phyloP scores from a whole-genome alignment of 2,888 invertebrate species.

The Trissoscelio sp. region DNA sequence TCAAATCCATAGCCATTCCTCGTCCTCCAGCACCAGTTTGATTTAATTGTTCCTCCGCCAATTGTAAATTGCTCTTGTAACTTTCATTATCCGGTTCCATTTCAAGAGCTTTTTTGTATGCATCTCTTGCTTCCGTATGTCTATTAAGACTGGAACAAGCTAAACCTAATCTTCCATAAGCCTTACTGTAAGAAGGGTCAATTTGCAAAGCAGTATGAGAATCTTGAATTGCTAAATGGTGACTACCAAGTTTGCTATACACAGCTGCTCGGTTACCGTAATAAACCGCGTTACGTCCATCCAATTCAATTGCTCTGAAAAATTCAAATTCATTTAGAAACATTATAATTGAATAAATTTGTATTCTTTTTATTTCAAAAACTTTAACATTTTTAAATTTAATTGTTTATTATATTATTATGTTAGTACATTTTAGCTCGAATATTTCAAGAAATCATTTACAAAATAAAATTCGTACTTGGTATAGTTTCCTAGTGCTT shows the following conservation, averaged over 20 bases:
- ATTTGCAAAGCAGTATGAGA: constrained; percentile 94
- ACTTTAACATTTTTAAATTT: too few relatives aligned
- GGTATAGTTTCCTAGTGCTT: constrained; percentile 93
- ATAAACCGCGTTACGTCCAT: constrained; percentile 95
- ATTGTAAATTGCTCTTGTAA: constrained; percentile 93
- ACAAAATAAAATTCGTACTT: constrained; percentile 84
- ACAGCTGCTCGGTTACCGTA: constrained; percentile 99
- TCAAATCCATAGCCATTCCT: constrained; percentile 84
- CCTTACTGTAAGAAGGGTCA: constrained; percentile 97
- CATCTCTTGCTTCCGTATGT: constrained; percentile 92
- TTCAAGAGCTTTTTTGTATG: constrained; percentile 94
- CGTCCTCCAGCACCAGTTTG: constrained; percentile 76
- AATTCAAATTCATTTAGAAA: constrained; percentile 7
- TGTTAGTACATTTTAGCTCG: too few relatives aligned
- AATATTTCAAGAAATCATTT: too few relatives aligned
- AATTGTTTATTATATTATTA: too few relatives aligned
- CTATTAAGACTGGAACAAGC: constrained; percentile 93
- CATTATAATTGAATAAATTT: not conserved
- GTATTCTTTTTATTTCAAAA: too few relatives aligned
- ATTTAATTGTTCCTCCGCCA: constrained; percentile 89
- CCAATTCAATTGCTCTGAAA: constrained; percentile 93
- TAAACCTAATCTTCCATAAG: constrained; percentile 95
- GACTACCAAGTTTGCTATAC: constrained; percentile 93
- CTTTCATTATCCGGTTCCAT: constrained; percentile 97
- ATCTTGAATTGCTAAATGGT: constrained; percentile 93